Conservation (phyloP, 2,797 vertebrate species). For the Nyctalus aviator region DNA sequence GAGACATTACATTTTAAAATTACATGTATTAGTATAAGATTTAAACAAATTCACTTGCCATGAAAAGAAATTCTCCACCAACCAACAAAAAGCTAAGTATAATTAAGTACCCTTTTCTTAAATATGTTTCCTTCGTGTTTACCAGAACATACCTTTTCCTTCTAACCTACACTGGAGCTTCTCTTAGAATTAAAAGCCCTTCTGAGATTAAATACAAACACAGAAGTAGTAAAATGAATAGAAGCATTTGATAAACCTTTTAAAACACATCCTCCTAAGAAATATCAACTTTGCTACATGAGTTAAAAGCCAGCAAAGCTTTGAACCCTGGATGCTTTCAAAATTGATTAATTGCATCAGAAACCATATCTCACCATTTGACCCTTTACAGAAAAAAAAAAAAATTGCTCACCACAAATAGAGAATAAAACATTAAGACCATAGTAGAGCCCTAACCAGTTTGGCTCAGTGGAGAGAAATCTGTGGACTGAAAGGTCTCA, state of each 20-base stretch:
- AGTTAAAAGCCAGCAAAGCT: not conserved
- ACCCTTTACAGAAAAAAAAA: not conserved
- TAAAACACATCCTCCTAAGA: not conserved
- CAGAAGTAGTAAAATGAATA: not conserved
- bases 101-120: conserved; percentile 48
- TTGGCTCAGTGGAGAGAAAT: too few species aligned
- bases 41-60: not conserved
- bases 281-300: not conserved
- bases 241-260: not conserved
- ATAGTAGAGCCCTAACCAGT: not conserved
- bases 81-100: conserved; percentile 47
- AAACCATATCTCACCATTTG: not conserved
- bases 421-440: conserved; percentile 17
- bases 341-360: not conserved
- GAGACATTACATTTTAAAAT: conserved; percentile 37
- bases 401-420: not conserved
- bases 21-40: conserved; percentile 32
- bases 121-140: not conserved
- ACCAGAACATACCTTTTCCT: not conserved
- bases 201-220: not conserved
- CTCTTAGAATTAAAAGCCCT: conserved; percentile 28
- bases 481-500: too few species aligned
- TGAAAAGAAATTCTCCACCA: conserved; percentile 25
- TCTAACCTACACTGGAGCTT: conserved; percentile 7
- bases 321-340: not conserved